Conservation (phyloP, 2,113 vertebrate genomes). For the Nycticebus coucang region DNA sequence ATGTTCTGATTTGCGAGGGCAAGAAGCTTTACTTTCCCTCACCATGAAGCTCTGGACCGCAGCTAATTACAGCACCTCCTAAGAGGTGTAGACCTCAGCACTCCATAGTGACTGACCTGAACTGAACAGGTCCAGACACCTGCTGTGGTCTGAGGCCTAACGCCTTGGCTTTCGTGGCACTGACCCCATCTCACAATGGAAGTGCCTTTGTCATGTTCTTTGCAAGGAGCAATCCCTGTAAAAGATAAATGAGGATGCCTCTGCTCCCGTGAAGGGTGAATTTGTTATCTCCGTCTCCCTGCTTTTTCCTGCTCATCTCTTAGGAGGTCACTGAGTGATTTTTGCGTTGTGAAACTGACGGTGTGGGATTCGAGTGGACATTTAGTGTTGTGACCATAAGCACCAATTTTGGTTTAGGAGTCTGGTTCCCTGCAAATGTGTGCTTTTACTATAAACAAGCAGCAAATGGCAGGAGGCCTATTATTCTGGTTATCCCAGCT, state of each 20-base stretch:
- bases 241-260: constrained; percentile 64
- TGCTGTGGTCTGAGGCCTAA: neutral
- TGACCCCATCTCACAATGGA: constrained; percentile 58
- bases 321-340: constrained; percentile 20
- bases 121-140: neutral
- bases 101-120: neutral
- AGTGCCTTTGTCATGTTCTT: constrained; percentile 64
- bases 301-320: constrained; percentile 50
- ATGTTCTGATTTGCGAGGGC: constrained; percentile 44
- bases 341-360: constrained; percentile 68
- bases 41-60: constrained; percentile 17
- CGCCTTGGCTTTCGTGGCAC: neutral
- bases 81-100: constrained; percentile 1
- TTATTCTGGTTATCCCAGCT: neutral
- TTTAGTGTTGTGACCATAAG: constrained; percentile 44
- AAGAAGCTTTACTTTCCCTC: constrained; percentile 58
- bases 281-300: constrained; percentile 62
- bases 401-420: constrained; percentile 45
- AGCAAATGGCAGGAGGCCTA: constrained; percentile 38
- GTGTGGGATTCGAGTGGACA: constrained; percentile 36
- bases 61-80: constrained; percentile 28
- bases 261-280: constrained; percentile 44
- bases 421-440: constrained; percentile 49
- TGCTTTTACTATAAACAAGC: constrained; percentile 50
- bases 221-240: constrained; percentile 48